These are phyloP conservation scores for Aplochiton taeniatus DNA, from an alignment of 2,797 vertebrate species.

Conservation along the genomic window DNA sequence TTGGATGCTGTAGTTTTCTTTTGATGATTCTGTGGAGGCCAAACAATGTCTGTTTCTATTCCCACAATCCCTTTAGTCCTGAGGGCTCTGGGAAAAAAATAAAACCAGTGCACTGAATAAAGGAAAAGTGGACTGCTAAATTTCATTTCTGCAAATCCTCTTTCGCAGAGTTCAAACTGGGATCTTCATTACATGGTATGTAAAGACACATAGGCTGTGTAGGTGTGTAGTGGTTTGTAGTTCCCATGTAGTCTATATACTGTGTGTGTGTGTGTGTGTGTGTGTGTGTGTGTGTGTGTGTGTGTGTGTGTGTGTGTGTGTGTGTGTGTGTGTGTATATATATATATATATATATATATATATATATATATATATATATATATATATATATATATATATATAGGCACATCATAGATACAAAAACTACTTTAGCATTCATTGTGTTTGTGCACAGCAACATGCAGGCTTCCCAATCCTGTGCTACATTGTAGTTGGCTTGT, in stretches of 20 bases:
- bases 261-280: background rate
- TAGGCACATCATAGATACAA: no score
- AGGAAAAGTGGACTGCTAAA: background rate
- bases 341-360: no score
- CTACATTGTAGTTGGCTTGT: conserved; percentile 19
- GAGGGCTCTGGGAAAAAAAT: no score
- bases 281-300: no score
- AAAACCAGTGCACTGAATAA: background rate
- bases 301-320: no score
- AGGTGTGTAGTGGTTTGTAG: conserved; percentile 6
- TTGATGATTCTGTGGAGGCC: background rate
- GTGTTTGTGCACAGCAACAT: background rate
- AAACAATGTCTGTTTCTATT: no score
- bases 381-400: no score
- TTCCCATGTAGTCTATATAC: background rate
- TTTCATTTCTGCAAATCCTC: background rate
- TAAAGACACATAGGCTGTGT: conserved; percentile 13
- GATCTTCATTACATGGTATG: conserved; percentile 24
- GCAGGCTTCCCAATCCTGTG: background rate
- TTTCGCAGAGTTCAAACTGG: conserved; percentile 25
- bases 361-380: no score
- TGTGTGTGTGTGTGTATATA: no score
- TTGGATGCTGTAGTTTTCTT: background rate
- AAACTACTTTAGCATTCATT: background rate
- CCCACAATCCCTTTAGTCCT: no score